Evolutionary conservation across 2,888 invertebrate genomes (phyloP), one percentile per base, ranked within the genome.

Genomic region (Periphyllus acericola): DNA sequence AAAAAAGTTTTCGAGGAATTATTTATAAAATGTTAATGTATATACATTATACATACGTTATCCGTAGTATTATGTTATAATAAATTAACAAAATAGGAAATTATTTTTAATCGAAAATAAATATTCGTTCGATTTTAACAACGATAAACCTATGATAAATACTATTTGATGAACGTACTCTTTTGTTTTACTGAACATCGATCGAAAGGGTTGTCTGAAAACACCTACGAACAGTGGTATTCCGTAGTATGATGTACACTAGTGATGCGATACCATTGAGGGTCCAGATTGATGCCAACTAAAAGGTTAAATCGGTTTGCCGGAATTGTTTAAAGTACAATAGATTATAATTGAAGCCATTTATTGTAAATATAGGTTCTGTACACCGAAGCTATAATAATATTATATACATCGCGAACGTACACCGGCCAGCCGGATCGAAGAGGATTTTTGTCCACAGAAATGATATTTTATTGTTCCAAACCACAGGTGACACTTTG

Each of bases 1-100:
- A n/a, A 72, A 55, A 34, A 72, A 55, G n/a, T 83, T 71, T 83
- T 55, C 46, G 46, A 5, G 5, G 21, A 14, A 52, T 82, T 52
- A 32, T 82, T 81, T 80, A 29, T 46, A 71, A 32, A 68, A 68
- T 68, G 29, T 68, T 46, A 32, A 76, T 29, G 25, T 46, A 81
- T 29, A 68, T 32, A 21, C 32, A 21, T 55, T 29, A 68, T 32
- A 21, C 32, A 21, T 55, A 34, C 34, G 9, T 79, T 5, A 68
- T 29, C 0, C 25, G 21, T 2, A 25, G 1, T 25, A 46, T 46
- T 46, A 6, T 19, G 60, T 60, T 6, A 60, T 60, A 21, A 60
- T 68, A 68, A 29, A 29, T 68, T 3, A 32, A 32, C 71, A 14
- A 2, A 71, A 71, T 9, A 9, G n/a, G 17, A 32, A 71, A 32